Base-by-base conservation (phyloP, 2,888 invertebrate genomes). In the Drosophila stalkeri region DNA sequence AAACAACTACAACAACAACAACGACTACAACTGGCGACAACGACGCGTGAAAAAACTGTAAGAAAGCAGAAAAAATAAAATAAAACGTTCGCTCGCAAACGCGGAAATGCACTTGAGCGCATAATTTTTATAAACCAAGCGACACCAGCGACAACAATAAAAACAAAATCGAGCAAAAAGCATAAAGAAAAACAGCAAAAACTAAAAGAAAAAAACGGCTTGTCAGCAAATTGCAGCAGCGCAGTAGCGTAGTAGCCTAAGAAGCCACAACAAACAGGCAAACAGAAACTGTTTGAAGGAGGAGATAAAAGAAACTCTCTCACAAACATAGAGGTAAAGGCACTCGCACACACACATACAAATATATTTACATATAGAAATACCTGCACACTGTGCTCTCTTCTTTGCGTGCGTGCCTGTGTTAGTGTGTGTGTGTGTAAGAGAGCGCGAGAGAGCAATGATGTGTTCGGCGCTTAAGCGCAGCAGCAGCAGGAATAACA, bases 101-200 rank as follows among this genome's bases (percentile, higher is more conserved):
- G 88, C 85, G 85, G 85, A 88, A 85, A 86, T 86, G 85, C 85
- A 89, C 84, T 85, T 85, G 81, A 85, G 88, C 89, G 88, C 81
- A 85, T 89, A 86, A 86, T 84, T 88, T 83, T 70, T 86, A 75
- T 82, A 88, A 82, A 59, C 72, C 77, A 78, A 83, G 77, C 82
- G 76, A 84, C 83, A 73, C 47, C 59, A 72, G 54, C 44, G 65
- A 39, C 64, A 57, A 73, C 44, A 61, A 49, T 47, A 68, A 64
- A 46, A 67, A 76, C 44, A 74, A 68, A 57, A 47, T 54, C 57
- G 55, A 68, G 72, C 46, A 75, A 70, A 69, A 56, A 60, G 41
- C 46, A 64, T 51, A 52, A 61, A 57, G 37, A 66, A 72, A 70
- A 41, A 54, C 27, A 57, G 37, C 41, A 51, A 55, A 31, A 52